These are phyloP conservation scores for Bubo blakistoni DNA, from an alignment of 2,113 vertebrate species.

Conservation along the genomic window DNA sequence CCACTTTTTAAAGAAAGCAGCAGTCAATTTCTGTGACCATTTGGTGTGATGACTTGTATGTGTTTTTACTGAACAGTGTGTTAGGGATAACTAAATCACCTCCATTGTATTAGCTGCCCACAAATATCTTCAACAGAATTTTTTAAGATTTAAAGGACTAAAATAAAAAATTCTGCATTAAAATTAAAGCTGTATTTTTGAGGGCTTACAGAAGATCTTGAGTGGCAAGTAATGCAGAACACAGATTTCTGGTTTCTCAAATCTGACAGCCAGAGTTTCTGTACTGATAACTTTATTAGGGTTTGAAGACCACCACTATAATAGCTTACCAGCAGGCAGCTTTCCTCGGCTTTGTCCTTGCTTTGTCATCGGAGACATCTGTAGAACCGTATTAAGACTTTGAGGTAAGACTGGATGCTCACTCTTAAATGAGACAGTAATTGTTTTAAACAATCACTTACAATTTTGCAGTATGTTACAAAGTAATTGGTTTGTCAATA, in stretches of 20 bases:
- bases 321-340: background rate
- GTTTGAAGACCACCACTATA: background rate
- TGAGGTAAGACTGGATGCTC: background rate
- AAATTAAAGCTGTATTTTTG: background rate
- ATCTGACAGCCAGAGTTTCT: background rate
- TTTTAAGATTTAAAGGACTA: background rate
- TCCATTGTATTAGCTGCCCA: background rate
- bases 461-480: background rate
- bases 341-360: background rate
- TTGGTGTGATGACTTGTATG: background rate
- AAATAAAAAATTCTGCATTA: background rate
- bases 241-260: background rate
- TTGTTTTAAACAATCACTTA: background rate
- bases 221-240: background rate
- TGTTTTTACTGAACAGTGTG: background rate
- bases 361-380: background rate
- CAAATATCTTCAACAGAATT: background rate
- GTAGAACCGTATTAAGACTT: background rate
- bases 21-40: background rate
- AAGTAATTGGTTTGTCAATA: background rate
- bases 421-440: background rate
- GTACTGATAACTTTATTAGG: background rate
- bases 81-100: background rate
- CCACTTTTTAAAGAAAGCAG: background rate
- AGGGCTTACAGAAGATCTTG: background rate